Conservation (phyloP, 2,888 invertebrate genomes). For the Cyrtodaria siliqua region DNA sequence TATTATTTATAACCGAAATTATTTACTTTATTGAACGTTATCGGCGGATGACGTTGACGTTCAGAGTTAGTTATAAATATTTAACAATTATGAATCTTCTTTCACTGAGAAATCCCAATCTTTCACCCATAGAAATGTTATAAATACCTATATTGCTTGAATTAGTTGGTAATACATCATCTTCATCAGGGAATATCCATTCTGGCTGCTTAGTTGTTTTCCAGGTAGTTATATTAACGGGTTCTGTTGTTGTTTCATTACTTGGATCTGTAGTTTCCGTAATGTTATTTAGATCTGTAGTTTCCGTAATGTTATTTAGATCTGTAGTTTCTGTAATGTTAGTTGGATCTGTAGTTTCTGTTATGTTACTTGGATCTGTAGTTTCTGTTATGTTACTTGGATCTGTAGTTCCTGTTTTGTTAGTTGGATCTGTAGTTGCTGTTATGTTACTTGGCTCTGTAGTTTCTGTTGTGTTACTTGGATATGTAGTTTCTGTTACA, state of each 20-base stretch:
- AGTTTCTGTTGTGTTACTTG: background rate
- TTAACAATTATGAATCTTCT: no score
- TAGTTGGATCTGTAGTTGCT: constrained; percentile 4
- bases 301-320: constrained; percentile 6
- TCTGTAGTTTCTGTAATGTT: background rate
- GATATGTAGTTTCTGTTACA: background rate
- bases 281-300: background rate
- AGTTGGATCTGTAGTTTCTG: background rate
- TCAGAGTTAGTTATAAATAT: no score
- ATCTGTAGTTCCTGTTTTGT: background rate
- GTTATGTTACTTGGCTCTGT: background rate
- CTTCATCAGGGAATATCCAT: background rate
- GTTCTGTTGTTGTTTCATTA: constrained; percentile 4
- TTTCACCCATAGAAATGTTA: no score
- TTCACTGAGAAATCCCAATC: no score
- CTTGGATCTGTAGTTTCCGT: background rate
- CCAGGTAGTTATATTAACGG: background rate
- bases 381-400: background rate
- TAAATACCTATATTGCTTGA: no score
- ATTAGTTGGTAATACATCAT: no score
- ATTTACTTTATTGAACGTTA: no score
- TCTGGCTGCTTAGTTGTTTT: background rate
- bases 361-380: background rate
- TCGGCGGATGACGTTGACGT: no score
- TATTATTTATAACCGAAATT: no score